A percentile compares a stretch with the other conserved stretches of the same genome.
phyloP scores from a whole-genome alignment of 2,888 invertebrate genomes.

The Calliscelio sp. region DNA sequence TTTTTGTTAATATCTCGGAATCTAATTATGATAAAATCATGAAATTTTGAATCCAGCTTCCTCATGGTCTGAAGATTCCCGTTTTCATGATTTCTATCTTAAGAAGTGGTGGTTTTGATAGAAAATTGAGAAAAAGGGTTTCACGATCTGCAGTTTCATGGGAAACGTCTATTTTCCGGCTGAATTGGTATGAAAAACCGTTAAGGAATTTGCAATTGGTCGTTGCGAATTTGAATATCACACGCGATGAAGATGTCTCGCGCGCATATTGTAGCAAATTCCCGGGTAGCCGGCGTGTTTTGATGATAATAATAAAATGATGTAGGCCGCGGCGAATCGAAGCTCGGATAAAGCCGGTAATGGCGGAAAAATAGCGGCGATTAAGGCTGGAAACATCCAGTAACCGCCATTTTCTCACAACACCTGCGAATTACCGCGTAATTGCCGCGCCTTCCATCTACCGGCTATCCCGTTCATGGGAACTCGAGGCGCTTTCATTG shows the following conservation, averaged over 20 bases:
- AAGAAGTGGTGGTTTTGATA: neutral
- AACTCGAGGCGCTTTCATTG: conserved; percentile 83
- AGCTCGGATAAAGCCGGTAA: conserved; percentile 81
- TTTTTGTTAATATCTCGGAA: too few relatives aligned
- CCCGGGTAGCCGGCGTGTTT: conserved; percentile 50
- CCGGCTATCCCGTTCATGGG: conserved; percentile 83
- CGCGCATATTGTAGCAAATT: conserved; percentile 47
- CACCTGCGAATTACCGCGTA: conserved; percentile 85
- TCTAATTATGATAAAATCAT: neutral
- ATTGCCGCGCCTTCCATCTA: conserved; percentile 83
- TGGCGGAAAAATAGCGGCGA: conserved; percentile 85
- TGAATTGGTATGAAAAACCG: conserved; percentile 23
- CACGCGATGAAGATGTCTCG: conserved; percentile 61
- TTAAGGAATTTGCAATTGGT: conserved; percentile 27
- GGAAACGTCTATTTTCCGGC: conserved; percentile 17
- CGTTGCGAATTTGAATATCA: conserved; percentile 59
- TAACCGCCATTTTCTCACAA: conserved; percentile 84
- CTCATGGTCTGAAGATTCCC: neutral
- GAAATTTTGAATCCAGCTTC: neutral
- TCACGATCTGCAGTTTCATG: conserved; percentile 1
- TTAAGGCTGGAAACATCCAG: conserved; percentile 84
- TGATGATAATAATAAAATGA: conserved; percentile 68
- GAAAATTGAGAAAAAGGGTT: neutral
- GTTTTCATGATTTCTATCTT: neutral
- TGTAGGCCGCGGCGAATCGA: conserved; percentile 69